These are phyloP conservation scores for Formica exsecta DNA, from an alignment of 1,140 invertebrate genomes.

Conservation along the genomic window DNA sequence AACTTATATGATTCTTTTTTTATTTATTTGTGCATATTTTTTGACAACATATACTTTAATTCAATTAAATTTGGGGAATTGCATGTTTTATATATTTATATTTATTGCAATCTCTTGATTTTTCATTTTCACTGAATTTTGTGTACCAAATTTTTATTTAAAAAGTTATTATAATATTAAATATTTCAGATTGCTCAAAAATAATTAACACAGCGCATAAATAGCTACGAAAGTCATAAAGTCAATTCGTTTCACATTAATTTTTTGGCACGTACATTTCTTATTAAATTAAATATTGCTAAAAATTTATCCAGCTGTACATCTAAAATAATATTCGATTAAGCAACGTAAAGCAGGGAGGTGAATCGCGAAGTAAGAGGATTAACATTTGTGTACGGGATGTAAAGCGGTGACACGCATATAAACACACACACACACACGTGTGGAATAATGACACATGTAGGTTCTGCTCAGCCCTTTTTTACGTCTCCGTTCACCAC, in stretches of 20 bases:
- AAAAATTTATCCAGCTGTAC: slow-evolving; percentile 16
- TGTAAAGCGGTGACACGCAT: neutral
- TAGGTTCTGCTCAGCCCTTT: slow-evolving; percentile 43
- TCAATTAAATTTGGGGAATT: neutral
- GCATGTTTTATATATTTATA: neutral
- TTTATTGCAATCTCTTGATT: neutral
- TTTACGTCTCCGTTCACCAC: slow-evolving; percentile 35
- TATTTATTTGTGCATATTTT: neutral
- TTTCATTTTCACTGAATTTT: neutral
- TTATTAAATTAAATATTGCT: neutral
- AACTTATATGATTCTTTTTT: neutral
- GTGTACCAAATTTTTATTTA: neutral
- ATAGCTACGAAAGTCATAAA: neutral
- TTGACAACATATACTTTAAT: neutral
- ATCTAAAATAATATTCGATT: slow-evolving; percentile 9
- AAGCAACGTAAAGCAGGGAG: neutral
- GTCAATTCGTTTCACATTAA: neutral
- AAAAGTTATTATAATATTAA: neutral
- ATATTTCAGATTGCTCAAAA: neutral
- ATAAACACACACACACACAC: neutral
- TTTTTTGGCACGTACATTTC: neutral
- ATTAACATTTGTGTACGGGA: neutral
- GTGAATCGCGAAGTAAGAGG: slow-evolving; percentile 38
- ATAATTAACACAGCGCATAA: no score
- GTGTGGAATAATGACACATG: slow-evolving; percentile 21